phyloP scores from a whole-genome alignment of 2,888 invertebrate genomes.

The Leucophora obtusa region DNA sequence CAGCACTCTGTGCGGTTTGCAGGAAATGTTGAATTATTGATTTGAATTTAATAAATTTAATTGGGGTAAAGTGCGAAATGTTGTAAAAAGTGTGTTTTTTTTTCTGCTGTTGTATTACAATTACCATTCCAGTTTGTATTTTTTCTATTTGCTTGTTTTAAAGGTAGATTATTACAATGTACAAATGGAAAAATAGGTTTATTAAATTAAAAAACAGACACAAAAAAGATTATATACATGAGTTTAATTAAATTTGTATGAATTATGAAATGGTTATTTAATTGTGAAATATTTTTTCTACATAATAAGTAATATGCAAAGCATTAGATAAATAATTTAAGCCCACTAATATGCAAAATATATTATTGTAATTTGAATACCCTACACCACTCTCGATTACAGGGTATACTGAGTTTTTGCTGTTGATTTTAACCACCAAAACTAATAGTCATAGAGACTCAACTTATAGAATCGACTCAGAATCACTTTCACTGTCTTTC shows the following conservation, averaged over 20 bases:
- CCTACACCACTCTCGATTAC: too few relatives aligned
- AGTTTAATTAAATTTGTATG: conserved; percentile 1
- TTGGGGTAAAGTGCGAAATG: conserved; percentile 66
- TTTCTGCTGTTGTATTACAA: conserved; percentile 2
- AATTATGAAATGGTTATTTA: background rate
- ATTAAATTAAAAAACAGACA: conserved; percentile 33
- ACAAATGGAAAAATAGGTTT: conserved; percentile 52
- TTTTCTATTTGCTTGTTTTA: background rate
- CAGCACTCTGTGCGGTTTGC: conserved; percentile 36
- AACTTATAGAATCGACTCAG: too few relatives aligned
- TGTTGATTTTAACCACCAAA: too few relatives aligned
- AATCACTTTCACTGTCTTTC: too few relatives aligned
- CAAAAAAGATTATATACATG: background rate
- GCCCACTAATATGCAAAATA: background rate
- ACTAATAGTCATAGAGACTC: too few relatives aligned
- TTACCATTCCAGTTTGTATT: background rate
- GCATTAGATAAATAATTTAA: background rate
- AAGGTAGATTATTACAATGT: conserved; percentile 60
- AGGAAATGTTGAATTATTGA: conserved; percentile 70
- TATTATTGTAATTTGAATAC: too few relatives aligned
- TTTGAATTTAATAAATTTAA: conserved; percentile 73
- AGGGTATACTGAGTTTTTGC: too few relatives aligned
- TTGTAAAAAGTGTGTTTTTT: conserved; percentile 45
- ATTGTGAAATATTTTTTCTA: too few relatives aligned
- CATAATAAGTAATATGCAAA: background rate